phyloP scores from a whole-genome alignment of 35 echinoderm and acorn worm species.

The Lytechinus pictus region DNA sequence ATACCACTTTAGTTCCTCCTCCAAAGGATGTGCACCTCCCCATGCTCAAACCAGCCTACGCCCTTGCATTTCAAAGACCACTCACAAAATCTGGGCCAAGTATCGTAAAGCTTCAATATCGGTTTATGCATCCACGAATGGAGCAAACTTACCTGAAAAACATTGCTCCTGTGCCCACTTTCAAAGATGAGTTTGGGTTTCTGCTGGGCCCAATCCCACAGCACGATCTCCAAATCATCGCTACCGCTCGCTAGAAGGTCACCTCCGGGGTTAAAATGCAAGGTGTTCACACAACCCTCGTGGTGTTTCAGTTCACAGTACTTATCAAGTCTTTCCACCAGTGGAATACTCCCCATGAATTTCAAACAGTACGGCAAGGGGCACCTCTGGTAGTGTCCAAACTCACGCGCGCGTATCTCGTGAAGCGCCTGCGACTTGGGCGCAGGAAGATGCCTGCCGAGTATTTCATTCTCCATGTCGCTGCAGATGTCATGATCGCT shows the following conservation, averaged over 20 bases:
- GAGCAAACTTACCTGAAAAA: conserved; percentile 81
- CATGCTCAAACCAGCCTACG: too few relatives aligned
- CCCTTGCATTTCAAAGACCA: too few relatives aligned
- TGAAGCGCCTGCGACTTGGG: conserved; percentile 57
- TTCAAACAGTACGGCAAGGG: conserved; percentile 51
- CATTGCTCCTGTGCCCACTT: conserved; percentile 91
- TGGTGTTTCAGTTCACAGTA: conserved; percentile 77
- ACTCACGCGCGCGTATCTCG: conserved; percentile 53
- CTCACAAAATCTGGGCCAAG: too few relatives aligned
- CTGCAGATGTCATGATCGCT: conserved; percentile 46
- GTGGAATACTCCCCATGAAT: conserved; percentile 63
- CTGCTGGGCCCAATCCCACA: conserved; percentile 86
- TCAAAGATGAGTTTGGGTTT: conserved; percentile 69
- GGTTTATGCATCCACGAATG: too few relatives aligned
- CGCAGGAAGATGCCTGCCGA: conserved; percentile 43
- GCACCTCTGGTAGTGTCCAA: conserved; percentile 59
- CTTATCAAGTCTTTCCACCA: conserved; percentile 75
- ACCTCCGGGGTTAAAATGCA: conserved; percentile 89
- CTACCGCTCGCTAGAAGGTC: conserved; percentile 86
- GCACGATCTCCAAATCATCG: conserved; percentile 85
- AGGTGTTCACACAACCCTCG: conserved; percentile 89
- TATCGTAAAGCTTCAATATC: too few relatives aligned
- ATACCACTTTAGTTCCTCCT: too few relatives aligned
- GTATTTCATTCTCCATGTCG: conserved; percentile 69
- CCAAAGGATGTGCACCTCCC: too few relatives aligned